These are phyloP conservation scores for Frankliniella fusca DNA, from an alignment of 2,888 invertebrate species.

Conservation along the genomic window DNA sequence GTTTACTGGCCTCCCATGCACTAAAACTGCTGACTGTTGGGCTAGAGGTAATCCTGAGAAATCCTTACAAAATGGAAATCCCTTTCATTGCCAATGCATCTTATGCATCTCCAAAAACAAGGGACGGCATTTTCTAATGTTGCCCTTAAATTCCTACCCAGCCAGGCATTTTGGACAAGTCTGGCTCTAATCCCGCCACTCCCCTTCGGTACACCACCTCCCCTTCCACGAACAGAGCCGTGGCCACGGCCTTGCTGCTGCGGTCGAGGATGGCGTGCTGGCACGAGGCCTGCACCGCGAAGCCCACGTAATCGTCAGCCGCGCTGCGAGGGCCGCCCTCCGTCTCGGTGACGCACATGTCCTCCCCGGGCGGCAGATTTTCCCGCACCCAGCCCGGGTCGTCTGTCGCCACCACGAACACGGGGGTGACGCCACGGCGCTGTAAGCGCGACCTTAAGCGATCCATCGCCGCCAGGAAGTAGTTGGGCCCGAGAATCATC, in stretches of 20 bases:
- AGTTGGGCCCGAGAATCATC: background rate
- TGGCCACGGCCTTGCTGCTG: background rate
- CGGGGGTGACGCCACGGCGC: background rate
- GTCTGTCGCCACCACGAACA: slow-evolving; percentile 17
- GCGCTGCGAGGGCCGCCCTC: background rate
- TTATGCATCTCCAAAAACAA: background rate
- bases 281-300: background rate
- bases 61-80: background rate
- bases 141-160: background rate
- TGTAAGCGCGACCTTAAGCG: background rate
- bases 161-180: background rate
- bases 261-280: background rate
- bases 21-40: background rate
- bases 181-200: background rate
- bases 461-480: background rate
- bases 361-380: background rate
- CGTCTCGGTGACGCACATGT: background rate
- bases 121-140: no score
- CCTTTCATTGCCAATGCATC: background rate
- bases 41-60: no score
- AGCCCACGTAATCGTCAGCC: background rate
- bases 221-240: background rate
- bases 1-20: background rate
- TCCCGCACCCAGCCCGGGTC: background rate
- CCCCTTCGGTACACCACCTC: background rate